Conservation (phyloP, 2,797 vertebrate genomes). For the Eulemur albifrons region DNA sequence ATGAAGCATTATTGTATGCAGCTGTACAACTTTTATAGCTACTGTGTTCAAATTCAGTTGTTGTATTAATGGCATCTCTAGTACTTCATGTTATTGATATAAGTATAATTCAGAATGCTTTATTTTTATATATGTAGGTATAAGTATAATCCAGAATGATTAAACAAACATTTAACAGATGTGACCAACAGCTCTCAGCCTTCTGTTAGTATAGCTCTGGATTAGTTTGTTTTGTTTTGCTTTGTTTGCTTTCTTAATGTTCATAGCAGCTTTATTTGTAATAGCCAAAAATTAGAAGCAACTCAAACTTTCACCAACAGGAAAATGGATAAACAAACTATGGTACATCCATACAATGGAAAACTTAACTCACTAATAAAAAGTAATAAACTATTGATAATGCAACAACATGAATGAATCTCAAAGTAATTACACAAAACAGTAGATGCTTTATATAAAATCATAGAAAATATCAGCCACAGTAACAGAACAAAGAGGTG, state of each 20-base stretch:
- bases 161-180: neutral
- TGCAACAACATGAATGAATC: neutral
- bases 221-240: neutral
- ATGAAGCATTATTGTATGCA: neutral
- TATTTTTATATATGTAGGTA: neutral
- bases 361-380: neutral
- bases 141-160: neutral
- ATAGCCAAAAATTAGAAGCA: neutral
- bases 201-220: neutral
- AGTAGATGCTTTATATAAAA: neutral
- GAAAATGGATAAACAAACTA: neutral
- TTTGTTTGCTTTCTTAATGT: neutral
- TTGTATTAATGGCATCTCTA: neutral
- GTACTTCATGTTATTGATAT: neutral
- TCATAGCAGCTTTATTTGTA: neutral
- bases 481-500: neutral
- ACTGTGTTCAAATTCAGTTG: neutral
- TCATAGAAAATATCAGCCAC: neutral
- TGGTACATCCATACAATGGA: neutral
- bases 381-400: neutral
- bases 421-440: neutral
- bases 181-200: too few relatives aligned
- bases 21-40: neutral
- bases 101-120: neutral
- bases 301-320: neutral